Evolutionary conservation across 2,797 vertebrate genomes (phyloP), one percentile per base, ranked within the genome.

Genomic region (Triplophysa bombifrons): DNA sequence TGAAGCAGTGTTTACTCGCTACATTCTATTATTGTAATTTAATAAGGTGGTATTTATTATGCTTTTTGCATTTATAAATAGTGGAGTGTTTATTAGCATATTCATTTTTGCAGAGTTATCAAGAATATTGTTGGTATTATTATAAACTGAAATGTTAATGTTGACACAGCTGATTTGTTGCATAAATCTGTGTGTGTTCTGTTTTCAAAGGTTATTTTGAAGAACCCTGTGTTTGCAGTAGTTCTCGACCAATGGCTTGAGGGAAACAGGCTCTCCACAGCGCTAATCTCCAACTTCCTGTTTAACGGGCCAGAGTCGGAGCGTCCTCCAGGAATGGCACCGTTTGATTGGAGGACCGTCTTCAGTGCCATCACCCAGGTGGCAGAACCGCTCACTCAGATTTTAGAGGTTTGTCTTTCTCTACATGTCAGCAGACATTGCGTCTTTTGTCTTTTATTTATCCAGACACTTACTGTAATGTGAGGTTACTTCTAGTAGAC

Each of bases 351-450:
- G 91, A 90, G 90, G 70, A 55, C 95, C 0, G 87, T 89, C 78
- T 95, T 96, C 90, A 96, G 95, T 56, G 84, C 93, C 86, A 95
- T 94, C 0, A 92, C 93, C 58, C 83, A 89, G 17, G 90, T 90
- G 53, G 83, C 98, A 74, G 88, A 90, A 83, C 94, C 93, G 5
- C 90, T 98, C 50, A 95, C 95, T 27, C 92, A 90, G 20, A 94
- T 98, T 88, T 94, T 99, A 73, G 92, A 92, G 88, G 97, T 99
- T 85, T 86, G 96, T 79, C 8, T 41, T 41, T 11, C 41, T 41
- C 41, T 48, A 48, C 6, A 38, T 16, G 46, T 16, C 46, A 48
- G 46, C 0, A 13, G 9, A 41, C 41, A 41, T 41, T 41, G 10
- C 11, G 10, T 41, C 9, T 10, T 41, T 41, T 41, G 9, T 41